These are phyloP conservation scores for Alethe castanea DNA, from an alignment of 2,113 vertebrate genomes.

Conservation along the genomic window DNA sequence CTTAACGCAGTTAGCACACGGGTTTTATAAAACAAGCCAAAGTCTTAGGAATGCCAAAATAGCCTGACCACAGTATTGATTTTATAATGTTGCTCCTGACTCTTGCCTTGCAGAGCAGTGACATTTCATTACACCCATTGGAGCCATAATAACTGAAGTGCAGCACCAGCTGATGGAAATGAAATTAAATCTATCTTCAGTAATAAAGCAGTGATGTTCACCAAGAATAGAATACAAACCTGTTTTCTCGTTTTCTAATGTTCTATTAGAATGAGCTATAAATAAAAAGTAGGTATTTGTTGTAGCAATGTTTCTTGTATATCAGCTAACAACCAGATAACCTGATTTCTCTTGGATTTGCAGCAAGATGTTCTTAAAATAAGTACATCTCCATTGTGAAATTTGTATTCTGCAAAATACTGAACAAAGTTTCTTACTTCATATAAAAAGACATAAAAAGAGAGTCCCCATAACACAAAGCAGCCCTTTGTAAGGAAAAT, in stretches of 20 bases:
- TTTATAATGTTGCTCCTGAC: constrained; percentile 57
- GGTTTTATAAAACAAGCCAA: not conserved
- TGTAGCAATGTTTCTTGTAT: not conserved
- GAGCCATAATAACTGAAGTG: constrained; percentile 72
- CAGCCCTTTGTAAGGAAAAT: not conserved
- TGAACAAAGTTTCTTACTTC: not conserved
- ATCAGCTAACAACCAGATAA: constrained; percentile 64
- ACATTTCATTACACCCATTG: constrained; percentile 75
- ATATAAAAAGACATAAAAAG: not conserved
- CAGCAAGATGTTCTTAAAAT: not conserved
- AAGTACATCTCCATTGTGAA: not conserved
- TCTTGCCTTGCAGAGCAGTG: constrained; percentile 63
- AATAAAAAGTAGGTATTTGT: constrained; percentile 42
- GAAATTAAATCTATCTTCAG: constrained; percentile 75
- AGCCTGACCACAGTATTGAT: constrained; percentile 50
- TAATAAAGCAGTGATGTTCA: constrained; percentile 74
- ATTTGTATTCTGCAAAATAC: not conserved
- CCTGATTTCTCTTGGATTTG: constrained; percentile 23
- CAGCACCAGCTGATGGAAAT: constrained; percentile 57
- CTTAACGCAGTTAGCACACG: not conserved
- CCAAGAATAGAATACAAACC: constrained; percentile 45
- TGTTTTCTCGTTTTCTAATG: constrained; percentile 55
- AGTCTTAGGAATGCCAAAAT: constrained; percentile 23
- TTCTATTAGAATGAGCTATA: constrained; percentile 58
- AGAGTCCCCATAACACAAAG: not conserved